These are phyloP conservation scores for Promerops cafer DNA, from an alignment of 2,113 vertebrate genomes.

Conservation along the genomic window DNA sequence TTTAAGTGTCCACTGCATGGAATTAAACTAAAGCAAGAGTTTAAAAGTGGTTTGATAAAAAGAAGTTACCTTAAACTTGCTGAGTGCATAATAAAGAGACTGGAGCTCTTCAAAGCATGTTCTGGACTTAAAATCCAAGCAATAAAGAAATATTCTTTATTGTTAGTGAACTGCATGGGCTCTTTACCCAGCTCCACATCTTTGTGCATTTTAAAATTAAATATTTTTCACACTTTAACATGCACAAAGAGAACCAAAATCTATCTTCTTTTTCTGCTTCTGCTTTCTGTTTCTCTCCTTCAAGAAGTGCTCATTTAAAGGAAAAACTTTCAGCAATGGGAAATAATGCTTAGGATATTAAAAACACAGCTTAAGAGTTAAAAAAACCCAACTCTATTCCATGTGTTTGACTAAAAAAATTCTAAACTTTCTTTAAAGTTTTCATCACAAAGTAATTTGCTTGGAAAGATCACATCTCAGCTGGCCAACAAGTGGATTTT, in stretches of 20 bases:
- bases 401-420: background rate
- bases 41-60: background rate
- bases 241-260: background rate
- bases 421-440: background rate
- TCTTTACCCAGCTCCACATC: background rate
- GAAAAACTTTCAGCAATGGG: background rate
- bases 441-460: background rate
- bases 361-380: background rate
- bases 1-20: background rate
- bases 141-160: background rate
- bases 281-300: background rate
- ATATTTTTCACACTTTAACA: background rate
- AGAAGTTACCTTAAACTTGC: background rate
- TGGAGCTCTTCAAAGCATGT: background rate
- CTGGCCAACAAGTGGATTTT: background rate
- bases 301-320: background rate
- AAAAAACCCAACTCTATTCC: background rate
- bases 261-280: background rate
- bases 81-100: background rate
- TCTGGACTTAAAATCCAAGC: background rate
- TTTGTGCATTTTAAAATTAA: background rate
- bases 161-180: background rate
- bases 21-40: background rate
- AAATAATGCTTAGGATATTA: background rate
- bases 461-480: background rate